Conservation (phyloP, 2,113 vertebrate genomes). For the Emydura subglobosa region DNA sequence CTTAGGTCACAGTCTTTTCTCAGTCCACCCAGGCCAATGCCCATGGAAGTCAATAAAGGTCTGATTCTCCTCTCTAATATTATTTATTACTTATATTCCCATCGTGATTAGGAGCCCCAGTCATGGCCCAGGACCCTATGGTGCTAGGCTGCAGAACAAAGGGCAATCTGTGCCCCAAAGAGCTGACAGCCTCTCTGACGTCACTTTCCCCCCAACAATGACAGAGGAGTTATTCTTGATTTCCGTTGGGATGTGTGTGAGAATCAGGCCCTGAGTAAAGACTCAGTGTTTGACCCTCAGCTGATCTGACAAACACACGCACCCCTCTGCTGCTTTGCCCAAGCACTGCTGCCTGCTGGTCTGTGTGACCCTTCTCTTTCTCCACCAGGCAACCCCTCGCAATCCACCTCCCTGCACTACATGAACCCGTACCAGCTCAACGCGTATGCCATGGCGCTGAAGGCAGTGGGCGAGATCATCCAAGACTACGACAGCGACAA, state of each 20-base stretch:
- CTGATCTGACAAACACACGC: neutral
- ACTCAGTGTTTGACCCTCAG: neutral
- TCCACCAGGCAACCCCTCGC: constrained; percentile 88
- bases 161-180: neutral
- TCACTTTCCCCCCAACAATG: neutral
- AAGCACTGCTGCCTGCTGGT: neutral
- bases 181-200: neutral
- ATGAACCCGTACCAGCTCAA: constrained; percentile 98
- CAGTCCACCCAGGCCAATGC: neutral
- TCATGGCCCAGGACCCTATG: neutral
- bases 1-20: neutral
- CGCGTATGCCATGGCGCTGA: constrained; percentile 93
- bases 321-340: neutral
- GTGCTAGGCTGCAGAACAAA: neutral
- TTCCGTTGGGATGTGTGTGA: neutral
- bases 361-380: accelerated
- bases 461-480: constrained; percentile 93
- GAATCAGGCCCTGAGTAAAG: neutral
- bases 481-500: constrained; percentile 97
- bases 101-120: neutral
- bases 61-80: neutral
- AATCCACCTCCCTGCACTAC: constrained; percentile 95
- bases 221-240: neutral
- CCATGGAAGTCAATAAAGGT: neutral
- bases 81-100: neutral